Evolutionary conservation across 1,140 invertebrate species (phyloP), one percentile per base, ranked within the genome.

Genomic region (Drosophila sp.): DNA sequence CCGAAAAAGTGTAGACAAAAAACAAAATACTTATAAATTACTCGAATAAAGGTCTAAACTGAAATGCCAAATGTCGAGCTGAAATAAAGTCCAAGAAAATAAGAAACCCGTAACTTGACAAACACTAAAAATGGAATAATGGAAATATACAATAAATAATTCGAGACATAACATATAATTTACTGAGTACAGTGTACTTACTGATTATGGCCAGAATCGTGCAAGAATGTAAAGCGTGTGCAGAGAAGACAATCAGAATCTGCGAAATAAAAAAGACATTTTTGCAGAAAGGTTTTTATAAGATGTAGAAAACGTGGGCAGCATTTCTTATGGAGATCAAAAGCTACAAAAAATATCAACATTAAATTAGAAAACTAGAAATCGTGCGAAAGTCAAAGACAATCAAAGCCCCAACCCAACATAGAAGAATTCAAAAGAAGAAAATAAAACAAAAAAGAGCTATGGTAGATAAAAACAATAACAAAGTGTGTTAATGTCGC

Each of bases 311-410:
- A 71, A 76, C 63, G 65, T 63, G 65, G 57, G 32, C 21, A 59
- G 70, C 53, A 66, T 72, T 57, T 65, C 43, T 48, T 62, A 61
- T 18, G 6, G 32, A 34, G 40, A 38, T 25, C 25, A 48, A 65
- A 61, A 72, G 29, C 51, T 27, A 43, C 57, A 62, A 34, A 62
- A 34, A 32, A 72, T 72, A 43, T 48, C 59, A 48, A 61, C 70
- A 50, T 48, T 73, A 70, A 70, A 59, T 78, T 89, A 89, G 82
- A 87, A 87, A 87, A 89, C 82, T 87, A 89, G 82, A 87, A 87
- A 87, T 87, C 82, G 75, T 82, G 82, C 77, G 78, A 86, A 72
- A 76, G 57, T 36, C 45, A 46, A 65, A 73, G 59, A 73, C 70
- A 72, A 72, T 72, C 50, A 34, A 64, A 65, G 29, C 38, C 27